Conservation (phyloP, 2,888 invertebrate species). For the Spodoptera littoralis region DNA sequence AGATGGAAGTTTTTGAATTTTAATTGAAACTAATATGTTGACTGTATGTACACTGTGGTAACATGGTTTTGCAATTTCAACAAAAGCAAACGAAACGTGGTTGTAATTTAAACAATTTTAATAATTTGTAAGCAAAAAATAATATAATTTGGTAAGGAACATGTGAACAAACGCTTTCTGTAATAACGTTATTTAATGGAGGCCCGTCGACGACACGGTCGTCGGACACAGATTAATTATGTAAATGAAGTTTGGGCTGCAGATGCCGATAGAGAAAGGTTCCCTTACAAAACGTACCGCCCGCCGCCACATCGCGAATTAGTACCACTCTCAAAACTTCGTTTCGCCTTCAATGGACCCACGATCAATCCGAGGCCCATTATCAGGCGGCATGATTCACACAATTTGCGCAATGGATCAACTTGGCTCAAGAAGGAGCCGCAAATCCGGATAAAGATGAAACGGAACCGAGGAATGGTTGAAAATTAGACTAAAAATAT, state of each 20-base stretch:
- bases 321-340: constrained; percentile 63
- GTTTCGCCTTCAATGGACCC: constrained; percentile 61
- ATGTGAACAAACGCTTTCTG: constrained; percentile 29
- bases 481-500: constrained; percentile 49
- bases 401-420: constrained; percentile 67
- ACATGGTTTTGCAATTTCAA: background rate
- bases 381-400: constrained; percentile 68
- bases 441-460: constrained; percentile 56
- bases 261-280: constrained; percentile 72
- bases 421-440: constrained; percentile 57
- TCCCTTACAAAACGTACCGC: constrained; percentile 68
- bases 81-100: background rate
- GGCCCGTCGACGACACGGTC: constrained; percentile 65
- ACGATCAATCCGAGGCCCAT: constrained; percentile 66
- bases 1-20: constrained; percentile 4
- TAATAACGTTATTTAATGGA: constrained; percentile 68
- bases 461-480: constrained; percentile 45
- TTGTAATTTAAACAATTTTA: background rate
- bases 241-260: constrained; percentile 76
- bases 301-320: constrained; percentile 55
- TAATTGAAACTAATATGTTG: constrained; percentile 12
- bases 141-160: constrained; percentile 18
- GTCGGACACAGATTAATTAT: constrained; percentile 78
- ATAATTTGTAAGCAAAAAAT: constrained; percentile 16
- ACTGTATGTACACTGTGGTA: background rate